Evolutionary conservation across 2,113 vertebrate species (phyloP), one percentile per base, ranked within the genome.

Genomic region (Rostratula benghalensis): DNA sequence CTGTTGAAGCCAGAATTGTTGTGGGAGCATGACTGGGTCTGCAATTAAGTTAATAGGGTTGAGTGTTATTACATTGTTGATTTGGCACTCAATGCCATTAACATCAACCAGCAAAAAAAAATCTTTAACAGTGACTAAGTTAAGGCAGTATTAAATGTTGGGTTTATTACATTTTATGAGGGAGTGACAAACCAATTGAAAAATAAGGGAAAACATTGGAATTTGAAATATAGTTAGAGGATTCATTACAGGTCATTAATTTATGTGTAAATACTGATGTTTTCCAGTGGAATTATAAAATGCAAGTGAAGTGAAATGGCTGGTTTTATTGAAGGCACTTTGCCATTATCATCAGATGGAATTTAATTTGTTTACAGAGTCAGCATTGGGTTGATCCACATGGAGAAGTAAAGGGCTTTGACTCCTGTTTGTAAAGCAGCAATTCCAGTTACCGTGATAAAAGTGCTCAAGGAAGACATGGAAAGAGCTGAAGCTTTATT

Each of bases 111-210:
- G 89, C 69, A 39, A 65, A 78, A 50, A 50, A 88, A 86, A 73
- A 88, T 63, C 86, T 74, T 74, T 74, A 94, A 70, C 41, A 46
- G 39, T 97, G 95, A 95, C 86, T 95, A 93, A 95, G 87, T 45
- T 35, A 89, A 83, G 68, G 37, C 51, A 45, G 67, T 51, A 43
- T 87, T 93, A 81, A 89, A 82, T 96, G 75, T 91, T 96, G 95
- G 86, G 50, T 94, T 90, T 94, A 84, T 92, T 94, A 51, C 73
- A 83, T 35, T 90, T 96, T 92, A 89, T 87, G 94, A 97, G 81
- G 63, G 88, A 85, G 71, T 74, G 84, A 96, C 96, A 93, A 95
- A 97, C 87, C 95, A 95, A 93, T 85, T 97, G 93, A 96, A 94
- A 95, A 92, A 86, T 91, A 89, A 89, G 97, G 91, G 88, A 87